A percentile compares a stretch with the other conserved stretches of the same genome.
phyloP scores from a whole-genome alignment of 1,140 invertebrate genomes.

The Drosophila tropicalis region DNA sequence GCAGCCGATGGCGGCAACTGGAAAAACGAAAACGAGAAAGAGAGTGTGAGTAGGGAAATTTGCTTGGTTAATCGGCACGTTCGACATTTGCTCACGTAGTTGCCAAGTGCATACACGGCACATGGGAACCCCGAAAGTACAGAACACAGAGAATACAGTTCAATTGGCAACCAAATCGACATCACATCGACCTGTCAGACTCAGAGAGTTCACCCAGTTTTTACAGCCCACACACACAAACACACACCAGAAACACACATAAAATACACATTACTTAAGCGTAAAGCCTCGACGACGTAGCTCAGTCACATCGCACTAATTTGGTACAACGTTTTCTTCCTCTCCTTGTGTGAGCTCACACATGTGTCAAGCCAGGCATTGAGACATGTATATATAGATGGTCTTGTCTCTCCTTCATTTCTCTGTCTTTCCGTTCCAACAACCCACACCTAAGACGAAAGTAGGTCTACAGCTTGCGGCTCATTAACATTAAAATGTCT shows the following conservation, averaged over 20 bases:
- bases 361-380: conserved; percentile 75
- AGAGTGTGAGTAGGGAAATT: conserved; percentile 39
- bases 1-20: conserved; percentile 43
- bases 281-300: conserved; percentile 64
- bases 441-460: conserved; percentile 65
- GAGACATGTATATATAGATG: conserved; percentile 60
- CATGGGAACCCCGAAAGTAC: conserved; percentile 18
- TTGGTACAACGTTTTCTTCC: conserved; percentile 69
- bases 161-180: conserved; percentile 67
- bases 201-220: conserved; percentile 62
- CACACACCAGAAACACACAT: conserved; percentile 67
- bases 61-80: conserved; percentile 76
- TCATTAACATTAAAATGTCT: conserved; percentile 82
- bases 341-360: conserved; percentile 36
- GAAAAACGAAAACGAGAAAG: not conserved
- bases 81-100: conserved; percentile 78
- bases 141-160: conserved; percentile 37
- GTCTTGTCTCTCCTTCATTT: conserved; percentile 21
- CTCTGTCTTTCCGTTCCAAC: conserved; percentile 38
- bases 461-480: conserved; percentile 78
- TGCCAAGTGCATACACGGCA: conserved; percentile 66
- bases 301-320: conserved; percentile 80
- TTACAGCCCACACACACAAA: conserved; percentile 76
- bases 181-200: conserved; percentile 69
- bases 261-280: conserved; percentile 79